Base-by-base conservation (phyloP, 1,140 invertebrate genomes). In the Propsilocerus akamusi region DNA sequence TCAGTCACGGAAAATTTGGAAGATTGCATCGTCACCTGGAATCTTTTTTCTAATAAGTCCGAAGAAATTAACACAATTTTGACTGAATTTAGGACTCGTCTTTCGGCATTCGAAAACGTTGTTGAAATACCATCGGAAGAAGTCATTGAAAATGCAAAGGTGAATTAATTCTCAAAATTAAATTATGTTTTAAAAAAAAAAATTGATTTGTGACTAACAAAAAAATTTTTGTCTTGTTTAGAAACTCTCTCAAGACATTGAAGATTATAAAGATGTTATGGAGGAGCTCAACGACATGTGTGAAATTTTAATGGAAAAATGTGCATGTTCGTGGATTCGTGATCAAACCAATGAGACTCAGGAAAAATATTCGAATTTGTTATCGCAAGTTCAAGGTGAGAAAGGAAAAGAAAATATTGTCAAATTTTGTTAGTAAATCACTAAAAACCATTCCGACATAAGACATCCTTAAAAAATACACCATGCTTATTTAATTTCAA, bases 281-380 rank as follows among this genome's bases (percentile, higher is more conserved):
- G 86, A 91, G 70, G 80, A 85, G 58, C 64, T 93, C 5, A 88
- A 86, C 58, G 88, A 92, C 56, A 77, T 80, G 56, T 91, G 87
- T 62, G 89, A 92, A 70, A 72, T 80, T 50, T 65, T 93, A 2
- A 81, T 91, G 75, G 87, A 91, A 59, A 72, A 84, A 23, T 86
- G 83, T 58, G 83, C 84, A 30, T 82, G 81, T 58, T 78, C 78
- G 34, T 79, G 80, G 72, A 82, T 89, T 12, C 72, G 89, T 28
- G 88, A 92, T 59, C 82, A 85, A 62, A 86, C 86, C 6, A 82
- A 91, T 1, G 80, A 85, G 56, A 63, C 87, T 2, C 87, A 92
- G 66, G 78, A 82, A 4, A 72, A 76, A 23, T 91, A 91, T 54
- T 84, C 83, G 0, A 76, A 78, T 53, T 58, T 89, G 1, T 53